A percentile compares a stretch with the other conserved stretches of the same genome.
phyloP scores from a whole-genome alignment of 2,888 invertebrate species.

The Odontocolon sp. region DNA sequence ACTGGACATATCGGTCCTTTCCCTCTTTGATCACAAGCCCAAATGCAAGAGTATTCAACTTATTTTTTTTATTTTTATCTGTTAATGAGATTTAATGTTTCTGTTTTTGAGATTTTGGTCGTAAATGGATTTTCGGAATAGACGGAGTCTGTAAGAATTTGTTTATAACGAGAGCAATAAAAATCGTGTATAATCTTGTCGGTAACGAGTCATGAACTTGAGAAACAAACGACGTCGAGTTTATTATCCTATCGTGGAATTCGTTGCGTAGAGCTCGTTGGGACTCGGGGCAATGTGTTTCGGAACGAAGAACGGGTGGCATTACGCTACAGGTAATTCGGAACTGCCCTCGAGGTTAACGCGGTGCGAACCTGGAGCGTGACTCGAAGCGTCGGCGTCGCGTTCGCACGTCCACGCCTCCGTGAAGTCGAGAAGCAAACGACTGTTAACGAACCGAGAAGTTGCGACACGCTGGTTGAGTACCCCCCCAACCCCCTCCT shows the following conservation, averaged over 20 bases:
- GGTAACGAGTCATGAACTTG: conserved; percentile 14
- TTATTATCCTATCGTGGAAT: background rate
- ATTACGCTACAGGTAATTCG: conserved; percentile 45
- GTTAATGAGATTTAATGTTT: too few relatives aligned
- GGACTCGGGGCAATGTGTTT: too few relatives aligned
- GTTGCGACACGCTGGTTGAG: conserved; percentile 13
- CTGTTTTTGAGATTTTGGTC: too few relatives aligned
- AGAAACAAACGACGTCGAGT: background rate
- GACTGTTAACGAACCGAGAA: conserved; percentile 43
- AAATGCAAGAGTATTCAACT: too few relatives aligned
- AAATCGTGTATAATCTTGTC: conserved; percentile 25
- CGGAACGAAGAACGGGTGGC: conserved; percentile 18
- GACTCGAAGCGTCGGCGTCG: conserved; percentile 31
- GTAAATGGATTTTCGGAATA: too few relatives aligned
- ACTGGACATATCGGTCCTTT: conserved; percentile 33
- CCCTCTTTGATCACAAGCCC: too few relatives aligned
- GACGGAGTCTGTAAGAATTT: conserved; percentile 18
- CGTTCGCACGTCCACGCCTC: conserved; percentile 51
- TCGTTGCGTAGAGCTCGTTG: background rate
- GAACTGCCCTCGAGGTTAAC: conserved; percentile 38
- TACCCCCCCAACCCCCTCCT: background rate
- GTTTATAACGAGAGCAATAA: conserved; percentile 14
- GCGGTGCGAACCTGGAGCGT: conserved; percentile 43
- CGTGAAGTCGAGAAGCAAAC: conserved; percentile 24
- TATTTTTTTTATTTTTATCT: too few relatives aligned